Base-by-base conservation (phyloP, 2,113 vertebrate genomes). In the Phodopus roborovskii region DNA sequence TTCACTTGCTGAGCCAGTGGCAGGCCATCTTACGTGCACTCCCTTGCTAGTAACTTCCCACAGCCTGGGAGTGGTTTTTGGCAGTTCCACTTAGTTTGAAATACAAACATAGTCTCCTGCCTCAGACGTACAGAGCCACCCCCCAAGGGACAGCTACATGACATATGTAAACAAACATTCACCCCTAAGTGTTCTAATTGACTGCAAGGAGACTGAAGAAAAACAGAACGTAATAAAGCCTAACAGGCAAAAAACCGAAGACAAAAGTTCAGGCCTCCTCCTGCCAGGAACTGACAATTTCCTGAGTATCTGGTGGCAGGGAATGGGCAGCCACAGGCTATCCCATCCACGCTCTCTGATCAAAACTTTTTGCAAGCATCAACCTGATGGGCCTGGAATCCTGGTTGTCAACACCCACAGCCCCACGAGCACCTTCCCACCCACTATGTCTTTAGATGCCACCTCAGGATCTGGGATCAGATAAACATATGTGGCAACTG, bases 91-190 rank as follows among this genome's bases (percentile, higher is more conserved):
- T 94, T 96, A 92, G 90, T 94, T 97, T 96, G 85, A 93, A 95
- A 97, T 84, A 60, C 93, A 97, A 97, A 97, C 82, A 96, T 19
- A 22, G 50, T 73, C 81, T 94, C 50, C 79, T 82, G 93, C 88
- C 42, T 90, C 91, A 36, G n/a, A 73, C 48, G 81, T 75, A 86
- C 33, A 36, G 30, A 93, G 79, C 50, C 84, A 56, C 60, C 88
- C 92, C 93, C 0, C 4, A 60, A 96, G 95, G 85, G 92, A 92
- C 94, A 92, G 78, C 36, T 71, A 91, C 92, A 91, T 86, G 96
- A 95, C 92, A 93, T 90, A 45, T 48, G 75, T 79, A 96, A 98
- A 96, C 95, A 97, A 97, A 96, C 96, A 94, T 53, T 88, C 33
- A 7, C 28, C 95, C 73, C 13, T 12, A 66, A 78, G 88, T 78